These are phyloP conservation scores for Melipona bicolor DNA, from an alignment of 2,888 invertebrate species.

Conservation along the genomic window DNA sequence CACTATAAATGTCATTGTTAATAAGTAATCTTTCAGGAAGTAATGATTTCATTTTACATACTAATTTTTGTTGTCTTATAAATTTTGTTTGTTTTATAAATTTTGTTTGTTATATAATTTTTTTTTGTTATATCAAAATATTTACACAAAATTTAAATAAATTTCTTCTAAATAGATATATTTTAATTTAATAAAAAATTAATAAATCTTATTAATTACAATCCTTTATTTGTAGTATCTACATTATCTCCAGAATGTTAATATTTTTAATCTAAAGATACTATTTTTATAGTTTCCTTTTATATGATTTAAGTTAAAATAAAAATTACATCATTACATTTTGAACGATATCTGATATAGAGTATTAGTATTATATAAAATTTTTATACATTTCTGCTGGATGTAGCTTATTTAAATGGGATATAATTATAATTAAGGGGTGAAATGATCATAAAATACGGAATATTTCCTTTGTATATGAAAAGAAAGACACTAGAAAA, in stretches of 20 bases:
- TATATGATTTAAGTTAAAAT: slow-evolving; percentile 2
- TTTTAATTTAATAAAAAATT: slow-evolving; percentile 1
- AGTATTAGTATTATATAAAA: slow-evolving; percentile 60
- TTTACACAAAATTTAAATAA: not conserved
- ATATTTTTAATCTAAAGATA: not conserved
- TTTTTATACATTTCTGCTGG: slow-evolving; percentile 58
- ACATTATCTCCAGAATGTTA: not conserved
- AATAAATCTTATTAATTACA: not conserved
- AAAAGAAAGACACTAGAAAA: slow-evolving; percentile 12
- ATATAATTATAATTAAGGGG: slow-evolving; percentile 40
- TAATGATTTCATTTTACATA: slow-evolving; percentile 34
- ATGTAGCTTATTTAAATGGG: slow-evolving; percentile 51
- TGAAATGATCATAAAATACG: slow-evolving; percentile 24
- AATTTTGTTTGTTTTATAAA: not conserved
- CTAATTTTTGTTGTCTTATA: not conserved
- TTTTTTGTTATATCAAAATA: not conserved
- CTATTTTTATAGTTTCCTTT: slow-evolving; percentile 3
- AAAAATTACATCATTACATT: slow-evolving; percentile 48
- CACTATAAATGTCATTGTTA: slow-evolving; percentile 55
- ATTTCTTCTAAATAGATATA: not conserved
- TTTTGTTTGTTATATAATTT: no score
- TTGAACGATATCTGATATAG: slow-evolving; percentile 46
- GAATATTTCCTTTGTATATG: slow-evolving; percentile 15
- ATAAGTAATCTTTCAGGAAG: slow-evolving; percentile 50
- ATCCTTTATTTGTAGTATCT: not conserved